Evolutionary conservation across 35 echinoderm and acorn worm species (phyloP).

Genomic region (Hemicentrotus pulcherrimus): DNA sequence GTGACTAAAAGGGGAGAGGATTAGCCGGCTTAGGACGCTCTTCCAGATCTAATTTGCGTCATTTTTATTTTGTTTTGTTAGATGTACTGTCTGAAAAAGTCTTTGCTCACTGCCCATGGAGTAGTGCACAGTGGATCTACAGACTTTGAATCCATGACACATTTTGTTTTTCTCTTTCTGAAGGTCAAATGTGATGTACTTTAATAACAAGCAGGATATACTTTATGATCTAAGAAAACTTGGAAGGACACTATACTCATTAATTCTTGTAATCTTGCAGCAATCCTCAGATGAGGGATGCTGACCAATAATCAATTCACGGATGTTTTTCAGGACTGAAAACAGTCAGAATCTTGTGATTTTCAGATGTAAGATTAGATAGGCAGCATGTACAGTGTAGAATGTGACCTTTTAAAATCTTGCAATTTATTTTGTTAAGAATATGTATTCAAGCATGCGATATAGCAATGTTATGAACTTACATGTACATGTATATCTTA

Average conservation of each 20-base stretch:
- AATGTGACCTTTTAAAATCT: no score
- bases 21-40: conserved; percentile 23
- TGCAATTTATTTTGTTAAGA: no score
- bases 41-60: conserved; percentile 27
- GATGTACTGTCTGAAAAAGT: neutral
- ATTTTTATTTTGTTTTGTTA: conserved; percentile 15
- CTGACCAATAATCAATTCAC: neutral
- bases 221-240: neutral
- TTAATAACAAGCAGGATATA: neutral
- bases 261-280: neutral
- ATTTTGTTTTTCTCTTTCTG: neutral
- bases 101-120: neutral
- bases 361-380: neutral
- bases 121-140: neutral
- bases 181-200: conserved; percentile 18
- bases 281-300: neutral
- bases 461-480: no score
- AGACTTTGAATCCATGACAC: neutral
- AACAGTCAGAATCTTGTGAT: neutral
- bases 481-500: no score
- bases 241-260: neutral
- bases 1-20: conserved; percentile 45
- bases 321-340: neutral
- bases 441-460: no score
- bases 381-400: no score